A percentile compares a stretch with the other conserved stretches of the same genome.
Conservation (phyloP, 2,113 vertebrate genomes). For the Chionis minor region DNA sequence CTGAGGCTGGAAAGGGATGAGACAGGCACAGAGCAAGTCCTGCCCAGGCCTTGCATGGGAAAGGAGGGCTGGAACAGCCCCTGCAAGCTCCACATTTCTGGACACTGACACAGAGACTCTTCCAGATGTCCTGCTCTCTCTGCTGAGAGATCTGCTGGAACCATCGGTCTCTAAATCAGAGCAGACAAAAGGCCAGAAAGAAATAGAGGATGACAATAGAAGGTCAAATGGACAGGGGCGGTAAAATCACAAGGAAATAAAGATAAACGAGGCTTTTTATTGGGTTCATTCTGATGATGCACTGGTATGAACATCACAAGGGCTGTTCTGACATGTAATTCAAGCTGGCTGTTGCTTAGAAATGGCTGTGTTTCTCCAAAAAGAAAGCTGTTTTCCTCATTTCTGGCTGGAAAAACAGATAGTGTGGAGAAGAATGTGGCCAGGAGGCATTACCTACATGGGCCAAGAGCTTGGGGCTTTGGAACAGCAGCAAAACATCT, state of each 20-base stretch:
- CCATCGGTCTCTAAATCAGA: background rate
- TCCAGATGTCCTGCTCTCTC: background rate
- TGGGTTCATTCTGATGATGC: background rate
- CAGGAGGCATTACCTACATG: background rate
- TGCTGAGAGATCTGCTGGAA: background rate
- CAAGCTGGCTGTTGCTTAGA: background rate
- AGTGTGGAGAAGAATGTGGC: background rate
- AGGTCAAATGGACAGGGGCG: background rate
- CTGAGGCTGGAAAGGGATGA: background rate
- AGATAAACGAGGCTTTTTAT: background rate
- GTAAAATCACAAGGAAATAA: slow-evolving; percentile 13
- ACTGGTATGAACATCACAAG: background rate
- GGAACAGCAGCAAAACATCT: background rate
- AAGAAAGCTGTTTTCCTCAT: background rate
- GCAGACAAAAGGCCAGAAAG: background rate
- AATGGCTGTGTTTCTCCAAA: background rate
- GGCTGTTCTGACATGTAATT: background rate
- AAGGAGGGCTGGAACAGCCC: background rate
- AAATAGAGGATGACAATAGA: background rate
- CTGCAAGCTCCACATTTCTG: background rate
- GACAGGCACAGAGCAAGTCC: background rate
- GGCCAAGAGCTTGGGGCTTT: background rate
- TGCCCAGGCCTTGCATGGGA: background rate
- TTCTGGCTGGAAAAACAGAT: background rate
- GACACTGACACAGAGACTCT: background rate